Conservation (phyloP, 2,797 vertebrate species). For the Meriones psammophilus region DNA sequence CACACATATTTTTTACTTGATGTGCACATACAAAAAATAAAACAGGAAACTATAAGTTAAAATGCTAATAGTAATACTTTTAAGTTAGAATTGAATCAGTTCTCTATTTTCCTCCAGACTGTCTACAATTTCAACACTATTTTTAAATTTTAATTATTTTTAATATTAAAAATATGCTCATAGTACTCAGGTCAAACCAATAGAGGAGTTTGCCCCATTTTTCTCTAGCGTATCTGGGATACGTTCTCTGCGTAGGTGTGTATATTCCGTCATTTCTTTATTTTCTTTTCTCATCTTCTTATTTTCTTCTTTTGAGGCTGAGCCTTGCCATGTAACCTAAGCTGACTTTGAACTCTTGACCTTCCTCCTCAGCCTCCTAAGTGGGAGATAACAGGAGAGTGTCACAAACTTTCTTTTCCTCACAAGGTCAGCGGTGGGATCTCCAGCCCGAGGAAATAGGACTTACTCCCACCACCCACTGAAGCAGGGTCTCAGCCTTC, state of each 20-base stretch:
- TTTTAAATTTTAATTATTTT: constrained; percentile 50
- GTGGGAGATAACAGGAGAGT: background rate
- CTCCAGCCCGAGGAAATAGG: background rate
- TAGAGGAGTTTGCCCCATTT: background rate
- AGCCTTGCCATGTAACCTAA: background rate
- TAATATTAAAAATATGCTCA: constrained; percentile 21
- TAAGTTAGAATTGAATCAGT: background rate
- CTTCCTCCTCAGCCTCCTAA: background rate
- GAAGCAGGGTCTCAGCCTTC: background rate
- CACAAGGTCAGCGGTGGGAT: background rate
- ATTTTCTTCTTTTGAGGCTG: background rate
- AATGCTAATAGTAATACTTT: background rate
- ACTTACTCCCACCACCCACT: background rate
- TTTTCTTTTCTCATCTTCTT: background rate
- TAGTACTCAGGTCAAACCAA: constrained; percentile 19
- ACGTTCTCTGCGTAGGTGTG: background rate
- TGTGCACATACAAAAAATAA: constrained; percentile 20
- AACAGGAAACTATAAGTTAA: constrained; percentile 39
- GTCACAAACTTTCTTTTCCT: background rate
- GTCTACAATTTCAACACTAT: background rate
- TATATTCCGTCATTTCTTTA: background rate
- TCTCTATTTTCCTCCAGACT: background rate
- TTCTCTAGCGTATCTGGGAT: background rate
- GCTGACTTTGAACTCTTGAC: background rate
- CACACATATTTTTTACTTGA: constrained; percentile 4